phyloP scores from a whole-genome alignment of 1,140 invertebrate genomes.

The Caenorhabditis inopinata region DNA sequence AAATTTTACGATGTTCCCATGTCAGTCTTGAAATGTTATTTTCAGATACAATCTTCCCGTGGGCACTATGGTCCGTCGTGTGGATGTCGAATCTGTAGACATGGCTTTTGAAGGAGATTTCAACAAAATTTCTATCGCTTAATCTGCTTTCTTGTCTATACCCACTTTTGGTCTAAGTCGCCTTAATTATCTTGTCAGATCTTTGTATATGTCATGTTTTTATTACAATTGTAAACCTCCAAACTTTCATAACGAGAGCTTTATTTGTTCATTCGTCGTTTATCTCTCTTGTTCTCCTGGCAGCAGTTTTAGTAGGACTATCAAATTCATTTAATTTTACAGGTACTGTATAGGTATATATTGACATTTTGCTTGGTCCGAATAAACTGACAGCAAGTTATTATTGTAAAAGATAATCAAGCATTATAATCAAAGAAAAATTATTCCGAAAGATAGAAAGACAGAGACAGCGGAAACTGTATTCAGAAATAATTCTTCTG shows the following conservation, averaged over 20 bases:
- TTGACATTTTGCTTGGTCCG: neutral
- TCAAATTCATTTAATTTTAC: neutral
- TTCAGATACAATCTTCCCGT: neutral
- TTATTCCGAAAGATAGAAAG: no score
- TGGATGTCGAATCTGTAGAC: neutral
- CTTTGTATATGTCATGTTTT: neutral
- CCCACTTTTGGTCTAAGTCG: no score
- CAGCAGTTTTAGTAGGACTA: neutral
- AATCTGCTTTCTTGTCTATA: neutral
- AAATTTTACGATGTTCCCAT: no score
- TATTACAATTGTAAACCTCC: neutral
- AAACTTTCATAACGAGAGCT: conserved; percentile 15
- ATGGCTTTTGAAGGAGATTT: conserved; percentile 15
- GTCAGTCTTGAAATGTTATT: neutral
- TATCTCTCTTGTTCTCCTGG: neutral
- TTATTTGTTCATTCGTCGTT: neutral
- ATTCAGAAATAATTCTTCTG: no score
- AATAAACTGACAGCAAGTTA: neutral
- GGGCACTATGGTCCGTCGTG: neutral
- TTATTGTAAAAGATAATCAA: no score
- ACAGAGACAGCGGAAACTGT: no score
- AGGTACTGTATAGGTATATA: conserved; percentile 1
- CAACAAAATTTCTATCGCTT: neutral
- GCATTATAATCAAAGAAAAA: no score
- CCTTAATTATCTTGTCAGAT: neutral